Evolutionary conservation across 2,113 vertebrate species (phyloP), one percentile per base, ranked within the genome.

Genomic region (Xyrauchen texanus): DNA sequence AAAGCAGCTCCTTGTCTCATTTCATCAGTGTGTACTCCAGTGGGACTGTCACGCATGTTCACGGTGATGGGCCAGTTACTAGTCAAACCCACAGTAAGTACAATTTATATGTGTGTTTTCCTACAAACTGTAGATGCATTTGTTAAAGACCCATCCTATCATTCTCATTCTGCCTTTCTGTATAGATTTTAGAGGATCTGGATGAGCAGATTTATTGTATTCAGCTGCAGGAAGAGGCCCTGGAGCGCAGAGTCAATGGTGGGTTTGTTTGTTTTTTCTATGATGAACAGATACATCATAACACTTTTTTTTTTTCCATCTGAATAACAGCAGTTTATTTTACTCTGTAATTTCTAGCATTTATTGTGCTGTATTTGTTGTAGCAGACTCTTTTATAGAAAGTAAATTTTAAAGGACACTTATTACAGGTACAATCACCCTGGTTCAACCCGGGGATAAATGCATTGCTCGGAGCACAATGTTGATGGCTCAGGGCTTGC

Each of bases 121-220:
- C 3, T 34, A 34, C 21, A 34, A 34, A n/a, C n/a, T 77, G 63
- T 12, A 8, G 42, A 0, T 68, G n/a, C 13, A n/a, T 42, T 55
- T 63, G 16, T 64, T 76, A 11, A 68, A 47, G 12, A 60, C 65
- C 7, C 67, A 74, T 83, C 87, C 86, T 89, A 83, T 77, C 58
- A 81, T 76, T 86, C 80, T 74, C 82, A n/a, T 6, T 67, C 15
- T 16, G 66, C 85, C 76, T 82, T 46, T 78, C 78, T 81, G 81
- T 88, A 13, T 80, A 99, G 98, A 99, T 99, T 89, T 94, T 99
- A 78, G 97, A 99, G 93, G 97, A 99, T 90, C 90, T 99, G 86
- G 97, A 98, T 90, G 98, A 99, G 85, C 97, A 99, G 89, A 96
- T 98, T 90, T 97, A 98, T 87, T 96, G 98, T 83, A 95, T 97